These are phyloP conservation scores for Xiphophorus birchmanni DNA, from an alignment of 2,797 vertebrate genomes.

Conservation along the genomic window DNA sequence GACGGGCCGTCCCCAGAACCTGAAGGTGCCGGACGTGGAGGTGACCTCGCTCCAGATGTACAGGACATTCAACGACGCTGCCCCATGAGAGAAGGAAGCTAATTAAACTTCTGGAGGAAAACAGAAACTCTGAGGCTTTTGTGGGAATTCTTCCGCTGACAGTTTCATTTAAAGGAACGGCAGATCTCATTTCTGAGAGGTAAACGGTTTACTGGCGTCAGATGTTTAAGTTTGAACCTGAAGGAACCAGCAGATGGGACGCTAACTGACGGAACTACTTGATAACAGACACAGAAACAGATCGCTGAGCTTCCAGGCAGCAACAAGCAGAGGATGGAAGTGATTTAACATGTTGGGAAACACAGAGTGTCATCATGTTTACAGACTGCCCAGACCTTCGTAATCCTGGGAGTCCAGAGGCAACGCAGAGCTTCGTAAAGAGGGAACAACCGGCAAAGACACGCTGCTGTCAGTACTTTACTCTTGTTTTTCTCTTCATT, in stretches of 20 bases:
- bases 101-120: not conserved
- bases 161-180: not conserved
- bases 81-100: conserved; percentile 40
- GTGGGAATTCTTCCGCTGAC: not conserved
- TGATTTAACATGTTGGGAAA: not conserved
- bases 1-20: conserved; percentile 61
- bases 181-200: conserved; percentile 2
- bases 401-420: conserved; percentile 29
- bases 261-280: not conserved
- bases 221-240: not conserved
- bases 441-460: conserved; percentile 29
- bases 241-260: not conserved
- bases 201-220: not conserved
- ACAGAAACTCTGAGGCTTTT: not conserved
- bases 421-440: conserved; percentile 23
- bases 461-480: conserved; percentile 9
- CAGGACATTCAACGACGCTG: conserved; percentile 58
- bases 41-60: conserved; percentile 80
- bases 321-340: conserved; percentile 2
- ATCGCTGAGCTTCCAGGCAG: not conserved
- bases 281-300: conserved; percentile 6
- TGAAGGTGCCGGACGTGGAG: conserved; percentile 62
- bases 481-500: conserved; percentile 8
- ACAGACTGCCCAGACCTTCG: conserved; percentile 38
- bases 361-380: conserved; percentile 54